Percentiles rank a stretch among this genome's conserved stretches.
Conservation (phyloP, 2,797 vertebrate species). For the Lemur catta region DNA sequence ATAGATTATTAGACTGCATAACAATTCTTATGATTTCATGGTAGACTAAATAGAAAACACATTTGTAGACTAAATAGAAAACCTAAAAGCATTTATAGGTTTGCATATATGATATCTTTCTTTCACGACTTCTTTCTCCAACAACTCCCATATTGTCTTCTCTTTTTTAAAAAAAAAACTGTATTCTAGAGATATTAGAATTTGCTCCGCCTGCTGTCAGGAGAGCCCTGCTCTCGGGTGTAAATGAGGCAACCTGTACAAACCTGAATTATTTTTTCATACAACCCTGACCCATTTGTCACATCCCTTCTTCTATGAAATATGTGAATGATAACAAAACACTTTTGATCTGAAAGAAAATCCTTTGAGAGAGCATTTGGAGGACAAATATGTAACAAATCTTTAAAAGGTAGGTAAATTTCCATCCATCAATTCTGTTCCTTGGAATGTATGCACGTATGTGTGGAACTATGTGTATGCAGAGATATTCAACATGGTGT, state of each 20-base stretch:
- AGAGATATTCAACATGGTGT: background rate
- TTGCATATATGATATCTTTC: background rate
- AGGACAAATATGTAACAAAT: background rate
- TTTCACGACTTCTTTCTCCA: background rate
- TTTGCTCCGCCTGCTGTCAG: background rate
- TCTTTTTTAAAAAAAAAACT: background rate
- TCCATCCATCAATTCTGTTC: background rate
- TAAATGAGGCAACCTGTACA: background rate
- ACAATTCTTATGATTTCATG: constrained; percentile 34
- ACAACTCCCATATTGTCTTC: background rate
- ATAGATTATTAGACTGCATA: background rate
- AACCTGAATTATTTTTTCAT: background rate
- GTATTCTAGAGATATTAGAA: background rate
- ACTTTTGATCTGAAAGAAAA: background rate
- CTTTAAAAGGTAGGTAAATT: background rate
- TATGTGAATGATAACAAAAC: background rate
- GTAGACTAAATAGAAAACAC: background rate
- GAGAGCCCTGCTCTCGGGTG: background rate
- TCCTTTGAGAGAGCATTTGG: background rate
- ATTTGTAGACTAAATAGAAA: background rate
- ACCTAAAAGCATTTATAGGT: background rate
- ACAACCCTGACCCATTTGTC: background rate
- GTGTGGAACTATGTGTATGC: background rate
- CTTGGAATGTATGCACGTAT: background rate
- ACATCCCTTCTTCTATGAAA: background rate